These are phyloP conservation scores for Phymatocera aterrima DNA, from an alignment of 2,888 invertebrate genomes.

Conservation along the genomic window DNA sequence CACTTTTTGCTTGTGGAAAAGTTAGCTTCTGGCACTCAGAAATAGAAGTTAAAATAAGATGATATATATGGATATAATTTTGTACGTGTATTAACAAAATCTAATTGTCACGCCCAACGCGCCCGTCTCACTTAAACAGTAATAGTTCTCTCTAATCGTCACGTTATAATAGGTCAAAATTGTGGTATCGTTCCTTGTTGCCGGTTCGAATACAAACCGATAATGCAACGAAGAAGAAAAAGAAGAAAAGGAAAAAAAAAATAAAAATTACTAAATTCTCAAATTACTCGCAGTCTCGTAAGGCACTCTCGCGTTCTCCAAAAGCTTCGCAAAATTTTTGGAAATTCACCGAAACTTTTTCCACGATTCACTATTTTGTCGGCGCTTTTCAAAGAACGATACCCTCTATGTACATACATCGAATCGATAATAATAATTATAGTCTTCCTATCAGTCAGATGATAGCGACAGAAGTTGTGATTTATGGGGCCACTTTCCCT, in stretches of 20 bases:
- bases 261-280: neutral
- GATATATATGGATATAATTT: neutral
- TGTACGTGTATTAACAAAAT: slow-evolving; percentile 47
- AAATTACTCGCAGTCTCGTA: neutral
- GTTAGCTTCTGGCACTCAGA: slow-evolving; percentile 20
- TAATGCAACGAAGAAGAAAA: neutral
- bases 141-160: slow-evolving; percentile 44
- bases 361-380: neutral
- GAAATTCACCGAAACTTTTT: slow-evolving; percentile 15
- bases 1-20: neutral
- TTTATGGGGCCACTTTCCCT: neutral
- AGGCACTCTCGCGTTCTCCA: slow-evolving; percentile 13
- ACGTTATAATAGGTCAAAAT: neutral
- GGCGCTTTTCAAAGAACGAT: neutral
- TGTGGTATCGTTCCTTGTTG: neutral
- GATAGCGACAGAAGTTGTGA: neutral
- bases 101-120: slow-evolving; percentile 64
- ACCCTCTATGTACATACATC: neutral
- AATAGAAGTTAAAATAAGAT: neutral
- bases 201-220: neutral
- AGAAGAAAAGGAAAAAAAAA: neutral
- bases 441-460: slow-evolving; percentile 1
- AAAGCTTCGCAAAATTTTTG: neutral
- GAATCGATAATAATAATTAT: neutral
- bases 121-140: slow-evolving; percentile 58